Conservation (phyloP, 2,113 vertebrate species). For the Fulica atra region DNA sequence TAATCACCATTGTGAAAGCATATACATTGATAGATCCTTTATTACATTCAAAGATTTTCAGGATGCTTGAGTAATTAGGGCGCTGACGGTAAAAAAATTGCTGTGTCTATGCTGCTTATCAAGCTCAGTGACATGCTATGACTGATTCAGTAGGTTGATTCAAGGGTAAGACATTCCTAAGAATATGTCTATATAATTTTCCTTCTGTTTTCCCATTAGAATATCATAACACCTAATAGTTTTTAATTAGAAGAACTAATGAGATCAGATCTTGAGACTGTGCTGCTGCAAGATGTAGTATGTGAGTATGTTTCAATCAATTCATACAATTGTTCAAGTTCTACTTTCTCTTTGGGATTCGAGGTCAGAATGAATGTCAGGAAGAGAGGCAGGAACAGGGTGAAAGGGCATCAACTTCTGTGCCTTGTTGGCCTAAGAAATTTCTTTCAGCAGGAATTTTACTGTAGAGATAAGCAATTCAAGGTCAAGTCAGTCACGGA, state of each 20-base stretch:
- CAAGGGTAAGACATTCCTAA: neutral
- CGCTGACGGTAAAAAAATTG: rapidly evolving
- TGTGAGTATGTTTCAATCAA: neutral
- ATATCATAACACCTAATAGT: neutral
- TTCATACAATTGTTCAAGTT: neutral
- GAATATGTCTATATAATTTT: neutral
- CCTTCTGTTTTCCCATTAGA: neutral
- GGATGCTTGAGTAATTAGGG: neutral
- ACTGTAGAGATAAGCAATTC: neutral
- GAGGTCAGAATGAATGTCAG: neutral
- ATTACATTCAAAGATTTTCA: neutral
- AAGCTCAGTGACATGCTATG: neutral
- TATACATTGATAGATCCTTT: neutral
- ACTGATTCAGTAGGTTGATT: neutral
- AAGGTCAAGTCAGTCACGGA: neutral
- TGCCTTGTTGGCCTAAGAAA: neutral
- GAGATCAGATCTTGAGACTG: neutral
- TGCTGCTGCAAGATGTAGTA: neutral
- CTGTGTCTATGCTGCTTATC: neutral
- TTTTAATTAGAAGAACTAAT: neutral
- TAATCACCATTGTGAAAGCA: neutral
- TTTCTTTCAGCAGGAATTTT: neutral
- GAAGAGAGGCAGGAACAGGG: neutral
- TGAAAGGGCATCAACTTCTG: neutral
- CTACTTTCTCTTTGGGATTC: neutral